These are phyloP conservation scores for Palaemon carinicauda DNA, from an alignment of 1,140 invertebrate species.

Conservation along the genomic window DNA sequence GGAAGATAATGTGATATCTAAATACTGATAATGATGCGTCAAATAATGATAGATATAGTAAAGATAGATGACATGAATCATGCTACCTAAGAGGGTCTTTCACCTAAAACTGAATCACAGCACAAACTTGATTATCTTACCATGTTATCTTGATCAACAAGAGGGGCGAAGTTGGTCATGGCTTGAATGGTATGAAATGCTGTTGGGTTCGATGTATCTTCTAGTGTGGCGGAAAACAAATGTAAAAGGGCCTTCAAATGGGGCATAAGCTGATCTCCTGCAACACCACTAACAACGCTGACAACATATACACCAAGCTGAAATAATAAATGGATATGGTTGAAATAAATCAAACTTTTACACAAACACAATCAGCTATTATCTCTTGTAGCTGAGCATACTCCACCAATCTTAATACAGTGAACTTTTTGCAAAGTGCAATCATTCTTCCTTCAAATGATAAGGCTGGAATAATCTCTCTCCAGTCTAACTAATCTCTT, in stretches of 20 bases:
- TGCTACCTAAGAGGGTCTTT: too few relatives aligned
- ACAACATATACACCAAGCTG: conserved; percentile 75
- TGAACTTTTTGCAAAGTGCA: too few relatives aligned
- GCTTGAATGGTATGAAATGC: conserved; percentile 72
- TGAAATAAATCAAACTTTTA: conserved; percentile 24
- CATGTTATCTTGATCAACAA: conserved; percentile 70
- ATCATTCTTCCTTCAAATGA: too few relatives aligned
- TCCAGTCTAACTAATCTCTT: too few relatives aligned
- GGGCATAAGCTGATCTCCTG: conserved; percentile 70
- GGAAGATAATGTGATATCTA: too few relatives aligned
- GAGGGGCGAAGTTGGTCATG: conserved; percentile 71
- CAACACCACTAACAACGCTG: conserved; percentile 72
- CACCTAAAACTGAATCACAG: conserved; percentile 17
- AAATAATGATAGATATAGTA: too few relatives aligned
- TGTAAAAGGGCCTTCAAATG: conserved; percentile 69
- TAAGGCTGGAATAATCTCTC: too few relatives aligned
- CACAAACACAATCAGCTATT: conserved; percentile 1
- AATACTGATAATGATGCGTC: too few relatives aligned
- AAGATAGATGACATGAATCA: too few relatives aligned
- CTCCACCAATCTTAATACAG: too few relatives aligned
- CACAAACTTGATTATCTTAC: conserved; percentile 63
- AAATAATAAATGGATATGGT: conserved; percentile 57
- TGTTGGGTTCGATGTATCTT: conserved; percentile 67
- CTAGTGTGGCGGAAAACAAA: conserved; percentile 69
- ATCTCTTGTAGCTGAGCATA: too few relatives aligned